Conservation (phyloP, 92 coral and sea anemone genomes). For the Epizoanthus rinbou region DNA sequence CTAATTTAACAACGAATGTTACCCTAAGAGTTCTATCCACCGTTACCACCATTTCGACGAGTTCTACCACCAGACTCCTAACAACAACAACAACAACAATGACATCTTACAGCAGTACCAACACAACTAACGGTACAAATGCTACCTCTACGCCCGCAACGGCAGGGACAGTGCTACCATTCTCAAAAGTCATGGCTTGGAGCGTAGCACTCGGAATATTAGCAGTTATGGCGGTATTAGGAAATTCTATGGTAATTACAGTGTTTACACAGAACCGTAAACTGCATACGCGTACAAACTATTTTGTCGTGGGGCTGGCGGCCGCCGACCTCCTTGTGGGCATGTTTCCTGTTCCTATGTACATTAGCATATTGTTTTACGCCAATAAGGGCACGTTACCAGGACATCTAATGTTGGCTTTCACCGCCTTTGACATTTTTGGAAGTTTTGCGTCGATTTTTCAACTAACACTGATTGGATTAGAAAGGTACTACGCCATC, state of each 20-base stretch:
- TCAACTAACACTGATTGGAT: constrained; percentile 66
- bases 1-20: constrained; percentile 7
- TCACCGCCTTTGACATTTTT: constrained; percentile 65
- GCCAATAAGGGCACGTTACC: constrained; percentile 6
- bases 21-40: constrained; percentile 1
- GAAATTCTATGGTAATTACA: constrained; percentile 66
- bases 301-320: constrained; percentile 72
- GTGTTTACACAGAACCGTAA: constrained; percentile 64
- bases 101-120: not conserved
- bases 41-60: constrained; percentile 9
- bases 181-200: constrained; percentile 61
- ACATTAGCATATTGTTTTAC: constrained; percentile 56
- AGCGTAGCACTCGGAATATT: constrained; percentile 62
- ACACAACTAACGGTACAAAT: not conserved
- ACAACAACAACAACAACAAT: not conserved
- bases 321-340: constrained; percentile 77
- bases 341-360: constrained; percentile 68
- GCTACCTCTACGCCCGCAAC: not conserved
- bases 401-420: constrained; percentile 16
- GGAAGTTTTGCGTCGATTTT: constrained; percentile 77
- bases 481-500: constrained; percentile 78
- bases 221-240: constrained; percentile 75
- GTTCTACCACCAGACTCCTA: not conserved
- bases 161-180: no score
- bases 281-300: constrained; percentile 77